Percentiles rank a stretch among this genome's conserved stretches.
phyloP scores from a whole-genome alignment of 2,797 vertebrate genomes.

The Betta splendens region DNA sequence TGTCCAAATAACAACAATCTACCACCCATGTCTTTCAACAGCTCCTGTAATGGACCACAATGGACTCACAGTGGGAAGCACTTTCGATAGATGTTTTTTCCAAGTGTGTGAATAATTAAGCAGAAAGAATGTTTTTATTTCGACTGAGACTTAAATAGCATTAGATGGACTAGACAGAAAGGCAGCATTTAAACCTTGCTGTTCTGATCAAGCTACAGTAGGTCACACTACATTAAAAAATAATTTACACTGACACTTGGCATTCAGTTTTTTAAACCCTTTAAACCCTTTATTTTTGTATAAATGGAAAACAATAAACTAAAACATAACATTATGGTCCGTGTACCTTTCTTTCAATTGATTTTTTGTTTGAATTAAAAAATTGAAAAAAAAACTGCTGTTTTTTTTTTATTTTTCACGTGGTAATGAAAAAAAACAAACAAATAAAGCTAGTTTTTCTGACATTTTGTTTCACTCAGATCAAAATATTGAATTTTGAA shows the following conservation, averaged over 20 bases:
- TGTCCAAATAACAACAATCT: slow-evolving; percentile 75
- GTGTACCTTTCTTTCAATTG: too few relatives aligned
- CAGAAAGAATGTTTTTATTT: slow-evolving; percentile 34
- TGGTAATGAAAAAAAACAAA: too few relatives aligned
- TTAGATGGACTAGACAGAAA: not conserved
- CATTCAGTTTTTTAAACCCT: too few relatives aligned
- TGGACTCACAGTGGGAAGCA: slow-evolving; percentile 55
- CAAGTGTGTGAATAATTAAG: slow-evolving; percentile 33
- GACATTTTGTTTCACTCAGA: too few relatives aligned
- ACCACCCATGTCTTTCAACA: slow-evolving; percentile 60
- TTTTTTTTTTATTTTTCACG: too few relatives aligned
- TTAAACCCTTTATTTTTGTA: too few relatives aligned
- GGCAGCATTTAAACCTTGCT: slow-evolving; percentile 1
- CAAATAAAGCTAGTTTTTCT: too few relatives aligned
- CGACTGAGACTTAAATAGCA: slow-evolving; percentile 14
- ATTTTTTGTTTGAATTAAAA: too few relatives aligned
- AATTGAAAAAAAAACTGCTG: too few relatives aligned
- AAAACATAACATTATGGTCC: too few relatives aligned
- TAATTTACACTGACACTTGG: not conserved
- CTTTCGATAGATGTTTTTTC: slow-evolving; percentile 62
- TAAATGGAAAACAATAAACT: too few relatives aligned
- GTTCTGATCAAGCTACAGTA: slow-evolving; percentile 2
- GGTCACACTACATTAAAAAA: not conserved
- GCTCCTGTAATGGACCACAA: slow-evolving; percentile 60
- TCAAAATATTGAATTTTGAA: too few relatives aligned